Percentiles rank a stretch among this genome's conserved stretches.
Conservation (phyloP, 1,140 invertebrate genomes). For the Paramacrobiotus metropolitanus region DNA sequence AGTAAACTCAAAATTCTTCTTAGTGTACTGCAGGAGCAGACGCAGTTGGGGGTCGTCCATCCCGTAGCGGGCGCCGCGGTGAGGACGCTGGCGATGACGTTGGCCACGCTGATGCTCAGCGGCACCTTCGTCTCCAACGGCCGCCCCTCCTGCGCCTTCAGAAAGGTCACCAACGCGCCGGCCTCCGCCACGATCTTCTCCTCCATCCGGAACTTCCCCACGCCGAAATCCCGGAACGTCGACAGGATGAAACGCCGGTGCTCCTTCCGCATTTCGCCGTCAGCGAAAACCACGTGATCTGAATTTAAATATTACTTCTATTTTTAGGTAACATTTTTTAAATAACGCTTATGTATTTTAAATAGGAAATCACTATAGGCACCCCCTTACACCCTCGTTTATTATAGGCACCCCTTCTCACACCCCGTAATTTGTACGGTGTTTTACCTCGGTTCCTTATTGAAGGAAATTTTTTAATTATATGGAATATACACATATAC, state of each 20-base stretch:
- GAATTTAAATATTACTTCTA: no score
- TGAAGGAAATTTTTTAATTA: no score
- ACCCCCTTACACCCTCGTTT: no score
- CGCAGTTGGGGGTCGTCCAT: constrained; percentile 13
- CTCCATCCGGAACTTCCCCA: constrained; percentile 41
- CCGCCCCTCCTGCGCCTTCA: background rate
- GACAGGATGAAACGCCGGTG: constrained; percentile 45
- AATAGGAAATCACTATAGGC: no score
- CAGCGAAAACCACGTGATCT: constrained; percentile 49
- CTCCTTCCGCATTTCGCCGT: constrained; percentile 54
- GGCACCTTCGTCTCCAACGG: background rate
- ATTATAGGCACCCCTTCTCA: no score
- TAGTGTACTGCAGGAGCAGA: background rate
- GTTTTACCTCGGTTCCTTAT: no score
- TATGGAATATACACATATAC: no score
- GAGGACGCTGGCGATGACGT: background rate
- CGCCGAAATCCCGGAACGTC: constrained; percentile 48
- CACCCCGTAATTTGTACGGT: no score
- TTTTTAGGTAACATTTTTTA: no score
- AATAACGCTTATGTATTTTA: no score
- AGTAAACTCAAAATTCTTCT: background rate
- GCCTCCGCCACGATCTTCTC: constrained; percentile 33
- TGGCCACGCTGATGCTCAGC: background rate
- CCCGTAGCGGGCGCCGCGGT: background rate
- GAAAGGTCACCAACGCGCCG: constrained; percentile 20